Conservation (phyloP, 2,797 vertebrate species). For the Phaenicophaeus curvirostris region DNA sequence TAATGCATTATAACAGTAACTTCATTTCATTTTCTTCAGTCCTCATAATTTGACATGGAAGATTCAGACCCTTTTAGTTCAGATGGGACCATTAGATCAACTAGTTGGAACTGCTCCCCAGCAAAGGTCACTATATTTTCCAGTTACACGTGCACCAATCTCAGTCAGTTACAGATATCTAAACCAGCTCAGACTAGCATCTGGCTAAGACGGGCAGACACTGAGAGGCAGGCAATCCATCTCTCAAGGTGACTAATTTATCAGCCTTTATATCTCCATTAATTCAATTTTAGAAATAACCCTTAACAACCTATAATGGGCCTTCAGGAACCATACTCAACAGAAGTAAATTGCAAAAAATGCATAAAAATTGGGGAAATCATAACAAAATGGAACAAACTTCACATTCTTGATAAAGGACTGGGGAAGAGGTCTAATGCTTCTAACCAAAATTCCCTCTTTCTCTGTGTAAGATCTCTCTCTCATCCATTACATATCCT, state of each 20-base stretch:
- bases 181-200: background rate
- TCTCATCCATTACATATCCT: background rate
- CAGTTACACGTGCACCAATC: background rate
- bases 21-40: background rate
- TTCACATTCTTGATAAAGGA: background rate
- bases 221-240: background rate
- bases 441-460: background rate
- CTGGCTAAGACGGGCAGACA: background rate
- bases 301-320: background rate
- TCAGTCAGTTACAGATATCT: background rate
- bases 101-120: background rate
- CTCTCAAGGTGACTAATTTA: background rate
- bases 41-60: background rate
- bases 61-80: background rate
- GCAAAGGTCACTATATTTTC: background rate
- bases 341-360: background rate
- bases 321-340: background rate
- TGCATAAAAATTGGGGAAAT: background rate
- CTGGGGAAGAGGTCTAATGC: background rate
- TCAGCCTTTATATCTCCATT: background rate
- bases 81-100: background rate
- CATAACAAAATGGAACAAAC: background rate
- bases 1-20: background rate
- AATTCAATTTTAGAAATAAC: background rate
- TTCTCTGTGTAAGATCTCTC: background rate